Conservation (phyloP, 2,888 invertebrate species). For the Escarpia spicata region DNA sequence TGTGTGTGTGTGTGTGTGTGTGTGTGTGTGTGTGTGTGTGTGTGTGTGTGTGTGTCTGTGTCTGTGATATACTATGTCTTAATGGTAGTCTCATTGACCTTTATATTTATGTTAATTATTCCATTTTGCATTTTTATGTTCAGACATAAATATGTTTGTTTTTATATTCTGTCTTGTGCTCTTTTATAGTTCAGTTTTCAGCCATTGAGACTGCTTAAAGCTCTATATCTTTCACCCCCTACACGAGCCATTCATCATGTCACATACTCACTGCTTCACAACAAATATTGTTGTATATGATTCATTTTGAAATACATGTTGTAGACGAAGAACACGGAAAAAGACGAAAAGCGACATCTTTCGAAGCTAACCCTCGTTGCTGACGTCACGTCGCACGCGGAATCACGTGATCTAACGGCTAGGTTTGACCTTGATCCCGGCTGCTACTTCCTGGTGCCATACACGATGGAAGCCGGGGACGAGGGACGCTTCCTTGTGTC, state of each 20-base stretch:
- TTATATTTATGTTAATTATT: background rate
- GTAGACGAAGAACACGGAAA: slow-evolving; percentile 54
- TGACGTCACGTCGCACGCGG: slow-evolving; percentile 47
- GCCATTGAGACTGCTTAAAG: background rate
- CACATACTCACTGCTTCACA: background rate
- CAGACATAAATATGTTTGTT: too few species aligned
- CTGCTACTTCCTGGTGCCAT: slow-evolving; percentile 58
- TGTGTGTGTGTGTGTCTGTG: too few species aligned
- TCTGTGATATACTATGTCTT: too few species aligned
- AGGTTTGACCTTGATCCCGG: slow-evolving; percentile 59
- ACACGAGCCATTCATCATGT: background rate
- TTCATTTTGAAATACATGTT: background rate
- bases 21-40: too few species aligned
- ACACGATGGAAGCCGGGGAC: slow-evolving; percentile 49
- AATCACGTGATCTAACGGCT: slow-evolving; percentile 38
- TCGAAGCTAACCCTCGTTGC: slow-evolving; percentile 50
- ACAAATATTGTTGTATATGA: background rate
- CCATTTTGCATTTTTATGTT: too few species aligned
- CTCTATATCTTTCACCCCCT: background rate
- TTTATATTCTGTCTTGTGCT: too few species aligned
- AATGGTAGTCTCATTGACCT: background rate
- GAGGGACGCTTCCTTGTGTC: slow-evolving; percentile 56
- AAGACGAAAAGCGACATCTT: slow-evolving; percentile 53
- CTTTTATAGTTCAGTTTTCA: background rate
- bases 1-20: too few species aligned